These are phyloP conservation scores for Chrysoperla carnea DNA, from an alignment of 1,140 invertebrate species.

Conservation along the genomic window DNA sequence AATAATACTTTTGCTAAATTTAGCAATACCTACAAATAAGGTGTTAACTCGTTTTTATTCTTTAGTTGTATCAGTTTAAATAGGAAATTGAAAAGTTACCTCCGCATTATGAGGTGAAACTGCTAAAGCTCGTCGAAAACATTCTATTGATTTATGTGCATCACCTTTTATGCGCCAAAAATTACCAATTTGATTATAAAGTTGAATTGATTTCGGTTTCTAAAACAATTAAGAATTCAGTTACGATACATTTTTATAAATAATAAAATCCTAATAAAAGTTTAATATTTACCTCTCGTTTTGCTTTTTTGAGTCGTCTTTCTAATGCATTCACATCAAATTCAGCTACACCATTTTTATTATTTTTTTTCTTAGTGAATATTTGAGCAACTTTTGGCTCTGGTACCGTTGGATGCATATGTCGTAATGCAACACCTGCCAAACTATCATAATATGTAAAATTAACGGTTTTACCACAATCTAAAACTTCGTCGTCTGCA, in stretches of 20 bases:
- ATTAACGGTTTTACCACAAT: slow-evolving; percentile 75
- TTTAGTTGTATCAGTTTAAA: no score
- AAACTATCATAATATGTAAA: slow-evolving; percentile 79
- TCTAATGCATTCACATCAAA: slow-evolving; percentile 65
- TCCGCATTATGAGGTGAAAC: slow-evolving; percentile 76
- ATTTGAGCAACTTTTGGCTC: slow-evolving; percentile 51
- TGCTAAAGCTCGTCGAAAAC: slow-evolving; percentile 65
- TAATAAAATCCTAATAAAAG: background rate
- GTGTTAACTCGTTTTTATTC: slow-evolving; percentile 1
- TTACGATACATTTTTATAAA: slow-evolving; percentile 2
- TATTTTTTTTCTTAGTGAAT: slow-evolving; percentile 51
- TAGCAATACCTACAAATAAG: slow-evolving; percentile 37
- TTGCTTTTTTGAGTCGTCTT: slow-evolving; percentile 57
- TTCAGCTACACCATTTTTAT: slow-evolving; percentile 39
- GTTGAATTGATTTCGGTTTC: slow-evolving; percentile 70
- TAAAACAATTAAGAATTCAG: slow-evolving; percentile 24
- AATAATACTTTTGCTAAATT: slow-evolving; percentile 71
- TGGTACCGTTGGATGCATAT: slow-evolving; percentile 34
- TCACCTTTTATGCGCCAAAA: slow-evolving; percentile 76
- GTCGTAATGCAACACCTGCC: slow-evolving; percentile 58
- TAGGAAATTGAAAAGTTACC: slow-evolving; percentile 26
- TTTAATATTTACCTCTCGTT: slow-evolving; percentile 39
- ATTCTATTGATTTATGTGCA: slow-evolving; percentile 69
- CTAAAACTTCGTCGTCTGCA: slow-evolving; percentile 45
- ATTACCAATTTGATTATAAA: slow-evolving; percentile 80